A percentile compares a stretch with the other conserved stretches of the same genome.
Evolutionary conservation across 2,888 invertebrate genomes (phyloP).

Genomic region (Plebejus melissa): DNA sequence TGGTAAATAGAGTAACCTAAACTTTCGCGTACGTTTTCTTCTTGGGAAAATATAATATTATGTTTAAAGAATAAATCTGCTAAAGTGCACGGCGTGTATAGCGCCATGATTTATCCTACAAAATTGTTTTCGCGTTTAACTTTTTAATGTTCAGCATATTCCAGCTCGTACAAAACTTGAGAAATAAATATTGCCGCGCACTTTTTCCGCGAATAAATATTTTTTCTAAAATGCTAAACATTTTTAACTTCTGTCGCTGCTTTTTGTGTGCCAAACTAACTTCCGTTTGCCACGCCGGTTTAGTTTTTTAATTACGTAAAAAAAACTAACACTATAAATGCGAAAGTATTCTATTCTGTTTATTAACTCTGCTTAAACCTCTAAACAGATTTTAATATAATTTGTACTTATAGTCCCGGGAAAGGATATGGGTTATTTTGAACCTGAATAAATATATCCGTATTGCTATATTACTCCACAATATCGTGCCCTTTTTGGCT

Average conservation of each 20-base stretch:
- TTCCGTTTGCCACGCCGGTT: neutral
- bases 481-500: slow-evolving; percentile 49
- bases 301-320: neutral
- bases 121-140: slow-evolving; percentile 19
- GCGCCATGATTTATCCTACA: slow-evolving; percentile 3
- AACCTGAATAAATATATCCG: no score
- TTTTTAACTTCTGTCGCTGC: neutral
- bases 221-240: slow-evolving; percentile 10
- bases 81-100: slow-evolving; percentile 15
- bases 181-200: slow-evolving; percentile 1
- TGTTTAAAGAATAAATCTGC: neutral
- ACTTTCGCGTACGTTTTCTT: neutral
- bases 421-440: no score
- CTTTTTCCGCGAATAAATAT: slow-evolving; percentile 18
- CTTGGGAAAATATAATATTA: neutral
- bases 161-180: slow-evolving; percentile 5
- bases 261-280: slow-evolving; percentile 33
- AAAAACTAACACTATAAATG: no score
- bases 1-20: neutral
- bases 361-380: no score
- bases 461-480: neutral
- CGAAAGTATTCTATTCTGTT: no score
- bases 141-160: slow-evolving; percentile 30
- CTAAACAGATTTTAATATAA: no score
- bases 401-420: no score